Base-by-base conservation (phyloP, 2,797 vertebrate species). In the Macropodus opercularis region DNA sequence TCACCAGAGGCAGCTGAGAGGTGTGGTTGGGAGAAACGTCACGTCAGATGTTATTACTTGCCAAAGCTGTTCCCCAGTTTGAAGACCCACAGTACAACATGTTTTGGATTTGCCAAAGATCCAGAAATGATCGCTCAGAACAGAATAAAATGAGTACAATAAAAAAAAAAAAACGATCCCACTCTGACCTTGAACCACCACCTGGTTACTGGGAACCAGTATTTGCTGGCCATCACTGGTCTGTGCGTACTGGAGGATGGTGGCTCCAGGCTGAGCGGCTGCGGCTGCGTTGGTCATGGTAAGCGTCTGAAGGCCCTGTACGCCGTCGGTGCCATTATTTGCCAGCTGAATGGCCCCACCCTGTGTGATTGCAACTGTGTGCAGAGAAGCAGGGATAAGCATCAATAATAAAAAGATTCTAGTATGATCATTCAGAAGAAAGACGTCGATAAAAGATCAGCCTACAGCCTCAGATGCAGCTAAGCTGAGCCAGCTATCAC, bases 171-270 rank as follows among this genome's bases (percentile, higher is more conserved):
- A 19, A 46, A 2, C 9, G 29, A 38, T 49, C 14, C 2, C 6
- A 5, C 10, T 12, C 93, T 92, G 83, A 98, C 97, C 96, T 93
- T 99, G 97, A 79, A 99, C 97, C 57, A 99, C 95, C 66, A 99
- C 97, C 81, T 99, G 97, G 88, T 98, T 98, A 89, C 97, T 98
- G 80, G 97, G 97, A 70, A 99, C 96, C 71, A 99, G 92, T 81
- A 99, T 98, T 88, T 99, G 97, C 79, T 99, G 97, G 48, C 97
- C 97, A 0, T 99, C 97, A 24, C 96, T 97, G 81, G 97, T 99
- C 90, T 99, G 97, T 68, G 97, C 96, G 36, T 99, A 99, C 71
- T 99, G 97, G 38, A 99, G 93, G 85, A 99, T 99, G 83, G 97
- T 98, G 77, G 96, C 94, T 44, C 96, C 95, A 0, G 94, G 92